These are phyloP conservation scores for Heliconius nattereri DNA, from an alignment of 1,140 invertebrate genomes.

Conservation along the genomic window DNA sequence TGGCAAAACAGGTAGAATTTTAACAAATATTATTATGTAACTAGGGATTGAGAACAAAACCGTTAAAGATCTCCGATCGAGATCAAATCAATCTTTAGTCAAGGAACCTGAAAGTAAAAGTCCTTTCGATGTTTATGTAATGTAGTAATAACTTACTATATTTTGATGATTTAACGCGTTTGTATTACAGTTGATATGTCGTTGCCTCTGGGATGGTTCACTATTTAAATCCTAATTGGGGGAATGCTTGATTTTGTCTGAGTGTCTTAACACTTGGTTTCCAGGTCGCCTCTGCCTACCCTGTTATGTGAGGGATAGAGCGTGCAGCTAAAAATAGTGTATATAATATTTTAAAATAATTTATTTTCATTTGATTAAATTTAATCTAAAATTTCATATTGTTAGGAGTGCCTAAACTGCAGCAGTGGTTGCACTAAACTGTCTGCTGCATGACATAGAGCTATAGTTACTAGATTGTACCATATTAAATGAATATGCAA, in stretches of 20 bases:
- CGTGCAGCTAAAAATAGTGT: no score
- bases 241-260: no score
- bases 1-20: neutral
- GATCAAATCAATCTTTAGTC: constrained; percentile 6
- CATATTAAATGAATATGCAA: constrained; percentile 2
- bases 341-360: no score
- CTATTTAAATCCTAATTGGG: no score
- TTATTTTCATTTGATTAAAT: no score
- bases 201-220: neutral
- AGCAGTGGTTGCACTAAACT: no score
- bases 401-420: no score
- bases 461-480: neutral
- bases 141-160: neutral
- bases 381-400: neutral
- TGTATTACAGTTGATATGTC: neutral
- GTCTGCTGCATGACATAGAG: no score
- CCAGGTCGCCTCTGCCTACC: no score
- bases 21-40: constrained; percentile 2
- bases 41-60: constrained; percentile 6
- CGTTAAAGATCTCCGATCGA: neutral
- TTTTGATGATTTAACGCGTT: neutral
- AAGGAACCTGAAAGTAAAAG: constrained; percentile 14
- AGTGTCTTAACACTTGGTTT: no score
- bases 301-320: no score
- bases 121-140: constrained; percentile 7